These are phyloP conservation scores for Antheraea yamamai DNA, from an alignment of 2,888 invertebrate species.

Conservation along the genomic window DNA sequence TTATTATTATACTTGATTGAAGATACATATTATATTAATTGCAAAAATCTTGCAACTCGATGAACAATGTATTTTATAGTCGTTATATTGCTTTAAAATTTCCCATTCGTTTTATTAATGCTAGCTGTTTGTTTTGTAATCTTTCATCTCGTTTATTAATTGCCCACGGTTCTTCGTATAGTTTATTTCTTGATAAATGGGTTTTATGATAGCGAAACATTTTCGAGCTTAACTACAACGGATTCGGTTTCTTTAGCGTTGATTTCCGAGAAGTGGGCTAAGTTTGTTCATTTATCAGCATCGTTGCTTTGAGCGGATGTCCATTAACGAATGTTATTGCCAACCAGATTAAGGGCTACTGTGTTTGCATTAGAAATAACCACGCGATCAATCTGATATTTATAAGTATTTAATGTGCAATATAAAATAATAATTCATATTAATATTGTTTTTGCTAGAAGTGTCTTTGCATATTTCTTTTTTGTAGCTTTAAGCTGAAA, in stretches of 20 bases:
- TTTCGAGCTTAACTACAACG: slow-evolving; percentile 7
- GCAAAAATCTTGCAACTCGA: not conserved
- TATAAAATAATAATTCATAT: not conserved
- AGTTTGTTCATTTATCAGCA: slow-evolving; percentile 40
- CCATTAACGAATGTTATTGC: slow-evolving; percentile 60
- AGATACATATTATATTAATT: not conserved
- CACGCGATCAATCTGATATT: slow-evolving; percentile 23
- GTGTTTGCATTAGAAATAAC: slow-evolving; percentile 39
- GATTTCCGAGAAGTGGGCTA: slow-evolving; percentile 46
- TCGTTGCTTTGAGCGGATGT: slow-evolving; percentile 47
- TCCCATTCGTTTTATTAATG: slow-evolving; percentile 4
- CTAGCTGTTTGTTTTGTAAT: not conserved
- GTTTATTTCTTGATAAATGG: slow-evolving; percentile 1
- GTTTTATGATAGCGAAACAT: not conserved
- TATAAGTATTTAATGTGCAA: not conserved
- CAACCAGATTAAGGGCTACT: slow-evolving; percentile 50
- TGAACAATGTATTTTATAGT: not conserved
- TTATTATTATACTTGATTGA: not conserved
- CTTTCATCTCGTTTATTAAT: slow-evolving; percentile 7
- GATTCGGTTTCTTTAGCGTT: slow-evolving; percentile 34
- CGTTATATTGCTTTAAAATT: not conserved
- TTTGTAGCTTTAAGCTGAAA: not conserved
- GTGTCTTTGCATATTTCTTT: not conserved
- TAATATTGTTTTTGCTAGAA: too few species aligned
- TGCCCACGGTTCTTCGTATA: not conserved